Evolutionary conservation across 1,140 invertebrate genomes (phyloP), one percentile per base, ranked within the genome.

Genomic region (Ctenoplectra terminalis): DNA sequence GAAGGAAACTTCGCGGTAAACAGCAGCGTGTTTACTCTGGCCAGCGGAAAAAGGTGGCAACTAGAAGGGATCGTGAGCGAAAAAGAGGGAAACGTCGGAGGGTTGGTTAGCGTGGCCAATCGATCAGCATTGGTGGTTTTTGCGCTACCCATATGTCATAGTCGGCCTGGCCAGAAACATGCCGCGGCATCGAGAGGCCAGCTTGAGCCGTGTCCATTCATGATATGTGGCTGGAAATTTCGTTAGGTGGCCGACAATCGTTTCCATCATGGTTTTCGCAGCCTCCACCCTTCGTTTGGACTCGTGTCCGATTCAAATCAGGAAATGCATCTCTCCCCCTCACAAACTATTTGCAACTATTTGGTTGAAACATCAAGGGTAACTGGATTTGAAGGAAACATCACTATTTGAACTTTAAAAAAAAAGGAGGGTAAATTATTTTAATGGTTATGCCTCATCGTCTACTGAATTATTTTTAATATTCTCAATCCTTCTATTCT

Each of bases 111-210:
- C 91, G 91, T 93, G 86, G 87, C 92, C 90, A 92, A 94, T 94
- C 93, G 90, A 93, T 94, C 93, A 92, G 92, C 86, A 93, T 92
- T 91, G 93, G 90, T 86, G 92, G 90, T 93, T 93, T 93, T 93
- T 93, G 90, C 91, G 90, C 90, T 85, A 88, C 88, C 92, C 93
- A 93, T 94, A 93, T 93, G 92, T 94, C 92, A 93, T 87, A 90
- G 88, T 85, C 82, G 84, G 69, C 66, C 74, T 70, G 78, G 77
- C 61, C 82, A 81, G 81, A 89, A 87, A 78, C 93, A 93, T 94
- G 92, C 91, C 90, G 78, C 64, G 83, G 92, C 92, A 94, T 94
- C 92, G 85, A 88, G 85, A 91, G 87, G 84, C 69, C 87, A 89
- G 93, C 92, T 93, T 87, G 87, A 81, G 73, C 85, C 86, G 73